phyloP scores from a whole-genome alignment of 2,888 invertebrate genomes.

The Apoda limacodes region DNA sequence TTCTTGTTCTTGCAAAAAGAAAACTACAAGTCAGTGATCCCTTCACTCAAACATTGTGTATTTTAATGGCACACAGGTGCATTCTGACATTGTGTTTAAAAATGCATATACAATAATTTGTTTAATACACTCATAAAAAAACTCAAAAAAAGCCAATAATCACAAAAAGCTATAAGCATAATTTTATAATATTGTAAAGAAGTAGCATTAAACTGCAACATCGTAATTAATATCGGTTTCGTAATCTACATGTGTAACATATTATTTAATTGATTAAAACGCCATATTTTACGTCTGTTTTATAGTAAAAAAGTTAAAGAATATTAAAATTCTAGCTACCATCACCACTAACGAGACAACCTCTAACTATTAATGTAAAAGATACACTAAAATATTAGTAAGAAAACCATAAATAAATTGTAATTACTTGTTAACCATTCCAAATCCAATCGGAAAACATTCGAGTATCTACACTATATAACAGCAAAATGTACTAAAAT shows the following conservation, averaged over 20 bases:
- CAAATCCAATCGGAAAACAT: conserved; percentile 37
- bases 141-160: conserved; percentile 59
- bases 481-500: conserved; percentile 36
- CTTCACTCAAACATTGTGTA: no score
- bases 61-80: no score
- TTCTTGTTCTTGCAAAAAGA: conserved; percentile 56
- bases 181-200: no score
- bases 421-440: conserved; percentile 61
- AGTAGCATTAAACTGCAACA: no score
- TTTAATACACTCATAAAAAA: no score
- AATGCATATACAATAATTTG: conserved; percentile 11
- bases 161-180: conserved; percentile 61
- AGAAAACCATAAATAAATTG: conserved; percentile 34
- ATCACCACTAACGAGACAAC: conserved; percentile 40
- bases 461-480: conserved; percentile 41
- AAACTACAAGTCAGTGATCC: conserved; percentile 28
- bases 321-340: conserved; percentile 40
- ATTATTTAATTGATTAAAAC: no score
- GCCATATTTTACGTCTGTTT: no score
- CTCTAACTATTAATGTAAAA: conserved; percentile 13
- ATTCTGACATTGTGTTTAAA: conserved; percentile 16
- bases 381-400: conserved; percentile 39
- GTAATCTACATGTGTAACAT: no score
- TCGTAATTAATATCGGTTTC: no score
- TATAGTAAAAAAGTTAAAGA: no score